A percentile compares a stretch with the other conserved stretches of the same genome.
Evolutionary conservation across 2,113 vertebrate genomes (phyloP).

Genomic region (Rattus norvegicus): GRCr8 NC_086024.1:106175001-106175500

Average conservation of each 20-base stretch:
- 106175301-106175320: slow-evolving; percentile 44
- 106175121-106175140: slow-evolving; percentile 4
- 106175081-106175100: neutral
- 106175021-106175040: neutral
- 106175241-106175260: slow-evolving; percentile 49
- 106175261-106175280: neutral
- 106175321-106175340: neutral
- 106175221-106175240: neutral
- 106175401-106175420: neutral
- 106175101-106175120: neutral
- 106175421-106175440: neutral
- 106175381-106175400: slow-evolving; percentile 1
- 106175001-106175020: neutral
- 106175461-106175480: neutral
- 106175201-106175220: slow-evolving; percentile 16
- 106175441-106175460: neutral
- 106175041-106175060: neutral
- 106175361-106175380: slow-evolving; percentile 9
- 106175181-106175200: slow-evolving; percentile 38
- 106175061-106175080: slow-evolving; percentile 14
- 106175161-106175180: slow-evolving; percentile 22
- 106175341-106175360: slow-evolving; percentile 36
- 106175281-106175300: neutral
- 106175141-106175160: neutral
- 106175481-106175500: neutral